Conservation (phyloP, 2,113 vertebrate genomes). For the Pitta sordida region DNA sequence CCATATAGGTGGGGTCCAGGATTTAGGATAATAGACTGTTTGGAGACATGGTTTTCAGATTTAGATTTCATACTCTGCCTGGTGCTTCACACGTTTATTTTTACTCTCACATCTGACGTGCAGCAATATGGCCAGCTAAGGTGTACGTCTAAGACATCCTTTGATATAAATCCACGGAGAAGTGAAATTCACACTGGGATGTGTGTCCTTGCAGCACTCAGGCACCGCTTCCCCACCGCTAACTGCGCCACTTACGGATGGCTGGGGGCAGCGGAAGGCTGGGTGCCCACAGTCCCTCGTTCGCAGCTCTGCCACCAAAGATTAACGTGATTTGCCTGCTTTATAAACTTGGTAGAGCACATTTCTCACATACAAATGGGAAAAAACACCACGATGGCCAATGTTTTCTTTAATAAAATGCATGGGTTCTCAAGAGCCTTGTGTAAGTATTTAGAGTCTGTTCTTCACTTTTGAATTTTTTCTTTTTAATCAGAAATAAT, state of each 20-base stretch:
- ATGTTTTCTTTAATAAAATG: background rate
- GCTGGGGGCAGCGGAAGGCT: background rate
- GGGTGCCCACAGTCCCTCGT: background rate
- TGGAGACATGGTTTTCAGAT: constrained; percentile 41
- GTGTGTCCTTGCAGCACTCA: constrained; percentile 39
- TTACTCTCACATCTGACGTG: constrained; percentile 73
- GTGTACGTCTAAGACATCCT: constrained; percentile 53
- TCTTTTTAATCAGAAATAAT: background rate
- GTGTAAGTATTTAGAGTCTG: background rate
- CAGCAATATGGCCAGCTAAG: constrained; percentile 72
- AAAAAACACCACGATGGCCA: background rate
- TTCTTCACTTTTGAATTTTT: background rate
- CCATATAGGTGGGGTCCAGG: background rate
- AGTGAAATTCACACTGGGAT: constrained; percentile 62
- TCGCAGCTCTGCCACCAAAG: constrained; percentile 31
- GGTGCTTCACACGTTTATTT: constrained; percentile 73
- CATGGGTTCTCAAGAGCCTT: background rate
- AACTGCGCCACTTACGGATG: constrained; percentile 39
- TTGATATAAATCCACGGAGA: constrained; percentile 64
- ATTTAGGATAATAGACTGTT: background rate
- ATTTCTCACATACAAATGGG: background rate
- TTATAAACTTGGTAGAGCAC: background rate
- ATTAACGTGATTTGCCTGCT: constrained; percentile 1
- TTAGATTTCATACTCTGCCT: constrained; percentile 46
- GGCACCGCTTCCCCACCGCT: constrained; percentile 1